Percentiles rank a stretch among this genome's conserved stretches.
These are phyloP conservation scores for Smittia sp. DNA, from an alignment of 2,888 invertebrate species.

Conservation along the genomic window DNA sequence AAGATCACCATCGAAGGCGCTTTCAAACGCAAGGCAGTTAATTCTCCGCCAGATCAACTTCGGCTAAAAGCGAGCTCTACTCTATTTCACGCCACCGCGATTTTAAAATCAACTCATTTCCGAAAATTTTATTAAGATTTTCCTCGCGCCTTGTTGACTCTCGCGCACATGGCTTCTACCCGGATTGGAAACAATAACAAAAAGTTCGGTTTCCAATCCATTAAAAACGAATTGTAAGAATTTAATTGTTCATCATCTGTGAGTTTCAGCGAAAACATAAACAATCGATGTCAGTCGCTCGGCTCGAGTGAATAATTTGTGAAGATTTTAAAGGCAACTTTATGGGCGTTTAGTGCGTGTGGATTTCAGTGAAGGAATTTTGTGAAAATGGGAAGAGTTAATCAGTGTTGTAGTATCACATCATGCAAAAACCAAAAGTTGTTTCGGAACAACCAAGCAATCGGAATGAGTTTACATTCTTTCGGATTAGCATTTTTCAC, in stretches of 20 bases:
- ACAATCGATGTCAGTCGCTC: background rate
- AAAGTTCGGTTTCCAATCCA: constrained; percentile 29
- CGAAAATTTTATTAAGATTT: constrained; percentile 24
- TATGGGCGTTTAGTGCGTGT: too few species aligned
- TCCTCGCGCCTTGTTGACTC: constrained; percentile 5
- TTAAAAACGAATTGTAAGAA: constrained; percentile 37
- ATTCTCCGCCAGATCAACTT: background rate
- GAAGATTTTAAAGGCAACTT: constrained; percentile 10
- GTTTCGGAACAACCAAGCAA: too few species aligned
- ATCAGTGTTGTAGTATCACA: too few species aligned
- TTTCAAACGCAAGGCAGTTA: background rate
- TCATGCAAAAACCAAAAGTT: too few species aligned
- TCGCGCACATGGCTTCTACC: constrained; percentile 34
- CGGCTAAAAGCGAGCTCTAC: constrained; percentile 28
- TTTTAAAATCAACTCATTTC: constrained; percentile 29
- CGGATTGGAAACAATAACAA: constrained; percentile 40
- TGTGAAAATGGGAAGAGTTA: background rate
- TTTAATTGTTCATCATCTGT: constrained; percentile 35
- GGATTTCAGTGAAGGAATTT: background rate
- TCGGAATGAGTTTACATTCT: too few species aligned
- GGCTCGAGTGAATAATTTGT: constrained; percentile 2
- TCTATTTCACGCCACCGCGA: constrained; percentile 39
- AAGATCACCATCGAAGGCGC: background rate
- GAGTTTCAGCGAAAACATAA: constrained; percentile 21
- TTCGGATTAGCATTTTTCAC: too few species aligned